A percentile compares a stretch with the other conserved stretches of the same genome.
These are phyloP conservation scores for Sceliomorpha sp. DNA, from an alignment of 2,888 invertebrate genomes.

Conservation along the genomic window DNA sequence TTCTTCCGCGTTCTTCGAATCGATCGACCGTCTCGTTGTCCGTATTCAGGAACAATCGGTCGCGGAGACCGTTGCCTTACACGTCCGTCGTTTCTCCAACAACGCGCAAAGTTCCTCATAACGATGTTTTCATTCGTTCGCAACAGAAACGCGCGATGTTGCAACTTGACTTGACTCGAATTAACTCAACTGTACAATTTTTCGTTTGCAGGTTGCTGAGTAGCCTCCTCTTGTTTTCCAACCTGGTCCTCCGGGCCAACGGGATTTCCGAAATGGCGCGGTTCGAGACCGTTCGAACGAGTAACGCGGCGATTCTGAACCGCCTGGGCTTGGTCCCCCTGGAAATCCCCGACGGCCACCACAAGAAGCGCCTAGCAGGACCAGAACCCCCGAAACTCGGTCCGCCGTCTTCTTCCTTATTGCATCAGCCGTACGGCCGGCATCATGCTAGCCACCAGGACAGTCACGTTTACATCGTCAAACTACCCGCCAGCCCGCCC, in stretches of 20 bases:
- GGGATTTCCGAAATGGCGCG: conserved; percentile 43
- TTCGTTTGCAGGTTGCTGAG: conserved; percentile 61
- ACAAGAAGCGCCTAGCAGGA: conserved; percentile 88
- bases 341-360: conserved; percentile 88
- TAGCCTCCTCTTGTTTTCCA: conserved; percentile 17
- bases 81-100: no score
- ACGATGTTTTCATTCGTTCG: no score
- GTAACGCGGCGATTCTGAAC: conserved; percentile 86
- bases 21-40: conserved; percentile 27
- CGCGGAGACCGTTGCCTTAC: no score
- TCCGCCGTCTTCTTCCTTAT: conserved; percentile 45
- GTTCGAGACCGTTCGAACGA: conserved; percentile 80
- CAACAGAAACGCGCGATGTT: no score
- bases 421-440: conserved; percentile 72
- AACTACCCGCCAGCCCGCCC: conserved; percentile 91
- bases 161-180: background rate
- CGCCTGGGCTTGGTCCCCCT: conserved; percentile 88
- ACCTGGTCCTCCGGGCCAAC: conserved; percentile 15
- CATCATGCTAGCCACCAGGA: conserved; percentile 81
- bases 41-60: conserved; percentile 2
- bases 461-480: conserved; percentile 93
- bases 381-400: conserved; percentile 72
- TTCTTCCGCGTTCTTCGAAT: conserved; percentile 39
- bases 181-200: background rate
- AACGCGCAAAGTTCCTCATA: no score